Conservation (phyloP, 2,113 vertebrate species). For the Ictalurus furcatus region DNA sequence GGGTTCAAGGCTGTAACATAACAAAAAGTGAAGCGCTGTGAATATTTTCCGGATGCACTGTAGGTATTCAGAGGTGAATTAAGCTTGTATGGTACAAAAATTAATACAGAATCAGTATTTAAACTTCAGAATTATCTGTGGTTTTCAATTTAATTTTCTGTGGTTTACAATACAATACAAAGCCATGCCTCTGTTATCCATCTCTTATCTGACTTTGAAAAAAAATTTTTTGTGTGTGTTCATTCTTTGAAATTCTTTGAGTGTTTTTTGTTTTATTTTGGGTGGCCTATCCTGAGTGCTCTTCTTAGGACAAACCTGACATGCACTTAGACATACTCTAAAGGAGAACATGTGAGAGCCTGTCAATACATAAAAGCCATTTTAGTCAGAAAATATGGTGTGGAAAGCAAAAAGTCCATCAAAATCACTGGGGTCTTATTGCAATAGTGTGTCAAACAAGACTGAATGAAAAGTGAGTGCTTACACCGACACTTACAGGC, state of each 20-base stretch:
- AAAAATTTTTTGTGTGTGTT: not conserved
- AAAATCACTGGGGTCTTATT: not conserved
- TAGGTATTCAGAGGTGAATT: no score
- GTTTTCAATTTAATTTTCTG: no score
- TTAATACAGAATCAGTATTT: not conserved
- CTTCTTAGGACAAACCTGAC: not conserved
- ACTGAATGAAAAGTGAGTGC: not conserved
- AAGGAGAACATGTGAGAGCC: not conserved
- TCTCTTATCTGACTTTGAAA: not conserved
- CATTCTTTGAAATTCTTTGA: not conserved
- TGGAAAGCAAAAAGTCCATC: constrained; percentile 22
- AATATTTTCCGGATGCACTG: no score
- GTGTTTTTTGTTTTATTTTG: not conserved
- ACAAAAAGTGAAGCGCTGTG: no score
- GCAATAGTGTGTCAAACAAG: constrained; percentile 17
- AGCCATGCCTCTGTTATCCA: no score
- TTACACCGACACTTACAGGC: constrained; percentile 3
- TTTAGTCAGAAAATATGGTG: not conserved
- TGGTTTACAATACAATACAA: not conserved
- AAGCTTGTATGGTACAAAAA: no score
- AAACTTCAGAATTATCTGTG: not conserved
- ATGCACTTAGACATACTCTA: not conserved
- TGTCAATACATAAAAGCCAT: not conserved
- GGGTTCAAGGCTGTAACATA: no score
- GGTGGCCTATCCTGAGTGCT: not conserved